Conservation (phyloP, 2,888 invertebrate genomes). For the Parnassius mnemosyne region DNA sequence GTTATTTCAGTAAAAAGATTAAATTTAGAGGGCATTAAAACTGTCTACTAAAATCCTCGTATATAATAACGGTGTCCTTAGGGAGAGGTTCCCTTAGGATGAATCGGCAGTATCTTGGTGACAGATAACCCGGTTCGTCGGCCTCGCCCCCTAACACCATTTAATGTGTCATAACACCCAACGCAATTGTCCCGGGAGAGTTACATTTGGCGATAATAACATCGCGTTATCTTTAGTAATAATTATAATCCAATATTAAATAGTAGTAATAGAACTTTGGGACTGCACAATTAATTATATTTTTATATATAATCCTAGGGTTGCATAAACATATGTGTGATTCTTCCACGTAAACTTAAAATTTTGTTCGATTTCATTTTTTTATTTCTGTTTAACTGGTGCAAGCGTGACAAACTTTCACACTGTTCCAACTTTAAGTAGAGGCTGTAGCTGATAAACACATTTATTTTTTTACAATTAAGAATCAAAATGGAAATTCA, state of each 20-base stretch:
- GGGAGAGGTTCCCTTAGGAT: constrained; percentile 50
- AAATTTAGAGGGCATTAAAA: constrained; percentile 8
- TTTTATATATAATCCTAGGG: no score
- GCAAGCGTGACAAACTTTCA: no score
- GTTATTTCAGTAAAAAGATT: neutral
- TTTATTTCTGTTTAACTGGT: no score
- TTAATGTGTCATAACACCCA: constrained; percentile 76
- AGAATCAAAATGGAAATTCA: no score
- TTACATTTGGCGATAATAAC: constrained; percentile 36
- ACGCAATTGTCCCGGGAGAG: constrained; percentile 66
- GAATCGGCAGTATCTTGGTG: constrained; percentile 71
- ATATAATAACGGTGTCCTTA: constrained; percentile 24
- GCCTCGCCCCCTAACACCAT: constrained; percentile 43
- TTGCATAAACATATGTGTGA: no score
- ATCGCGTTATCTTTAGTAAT: constrained; percentile 25
- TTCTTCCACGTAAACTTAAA: no score
- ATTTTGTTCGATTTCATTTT: no score
- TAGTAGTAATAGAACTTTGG: no score
- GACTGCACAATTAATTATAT: no score
- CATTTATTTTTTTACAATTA: no score
- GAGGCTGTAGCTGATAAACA: no score
- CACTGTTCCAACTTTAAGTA: no score
- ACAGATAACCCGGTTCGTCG: constrained; percentile 59
- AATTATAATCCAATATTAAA: constrained; percentile 22
- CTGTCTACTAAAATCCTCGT: constrained; percentile 1